Percentiles rank a stretch among this genome's conserved stretches.
Evolutionary conservation across 2,797 vertebrate genomes (phyloP).

Genomic region (Coracias cyanogaster): DNA sequence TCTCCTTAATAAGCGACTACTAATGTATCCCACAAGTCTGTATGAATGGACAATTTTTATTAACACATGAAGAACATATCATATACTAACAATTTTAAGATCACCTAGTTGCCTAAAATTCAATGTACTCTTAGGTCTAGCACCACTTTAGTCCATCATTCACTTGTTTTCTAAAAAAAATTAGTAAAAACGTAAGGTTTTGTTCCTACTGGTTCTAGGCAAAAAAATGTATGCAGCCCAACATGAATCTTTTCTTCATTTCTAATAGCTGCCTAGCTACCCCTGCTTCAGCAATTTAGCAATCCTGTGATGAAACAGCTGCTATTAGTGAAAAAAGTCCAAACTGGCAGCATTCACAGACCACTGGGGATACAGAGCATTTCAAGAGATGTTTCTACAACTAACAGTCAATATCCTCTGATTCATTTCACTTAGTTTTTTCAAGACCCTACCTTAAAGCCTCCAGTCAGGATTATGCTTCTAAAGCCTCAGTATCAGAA

Average conservation of each 20-base stretch:
- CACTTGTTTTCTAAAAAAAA: background rate
- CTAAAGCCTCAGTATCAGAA: constrained; percentile 11
- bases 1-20: background rate
- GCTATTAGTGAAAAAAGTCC: background rate
- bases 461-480: background rate
- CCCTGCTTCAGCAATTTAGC: background rate
- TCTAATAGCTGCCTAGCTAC: background rate
- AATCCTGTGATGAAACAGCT: constrained; percentile 23
- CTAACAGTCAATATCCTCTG: background rate
- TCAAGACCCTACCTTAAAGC: background rate
- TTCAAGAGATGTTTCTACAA: background rate
- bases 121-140: background rate
- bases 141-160: background rate
- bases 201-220: background rate
- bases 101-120: background rate
- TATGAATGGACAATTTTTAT: background rate
- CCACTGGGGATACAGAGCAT: background rate
- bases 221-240: background rate
- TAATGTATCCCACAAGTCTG: background rate
- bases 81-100: background rate
- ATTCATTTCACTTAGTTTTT: background rate
- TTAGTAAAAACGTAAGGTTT: background rate
- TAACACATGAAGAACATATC: background rate
- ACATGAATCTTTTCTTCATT: background rate
- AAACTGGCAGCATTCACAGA: constrained; percentile 1